These are phyloP conservation scores for Oscheius sp. DNA, from an alignment of 2,888 invertebrate genomes.

Conservation along the genomic window DNA sequence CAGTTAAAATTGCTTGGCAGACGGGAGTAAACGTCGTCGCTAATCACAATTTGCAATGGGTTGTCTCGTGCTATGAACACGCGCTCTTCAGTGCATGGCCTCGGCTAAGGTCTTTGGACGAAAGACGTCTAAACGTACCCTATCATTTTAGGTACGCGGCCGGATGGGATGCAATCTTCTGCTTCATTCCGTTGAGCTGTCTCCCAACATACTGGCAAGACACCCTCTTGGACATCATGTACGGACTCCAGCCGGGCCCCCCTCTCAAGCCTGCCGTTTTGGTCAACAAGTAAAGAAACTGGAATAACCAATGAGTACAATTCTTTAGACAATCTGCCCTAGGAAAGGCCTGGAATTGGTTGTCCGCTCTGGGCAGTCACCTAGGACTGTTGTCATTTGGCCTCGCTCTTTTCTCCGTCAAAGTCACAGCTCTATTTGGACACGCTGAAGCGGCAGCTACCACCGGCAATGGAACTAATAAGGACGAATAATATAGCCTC, in stretches of 20 bases:
- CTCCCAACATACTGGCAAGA: constrained; percentile 61
- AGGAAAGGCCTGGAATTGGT: not conserved
- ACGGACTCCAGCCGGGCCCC: constrained; percentile 59
- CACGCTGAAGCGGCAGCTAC: constrained; percentile 8
- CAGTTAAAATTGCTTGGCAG: constrained; percentile 60
- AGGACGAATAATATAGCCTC: constrained; percentile 10
- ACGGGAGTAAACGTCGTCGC: constrained; percentile 62
- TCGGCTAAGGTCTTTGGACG: constrained; percentile 43
- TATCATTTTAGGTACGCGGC: constrained; percentile 53
- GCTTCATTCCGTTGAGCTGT: constrained; percentile 63
- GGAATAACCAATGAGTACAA: not conserved
- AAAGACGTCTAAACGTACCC: not conserved
- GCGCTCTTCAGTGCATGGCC: constrained; percentile 62
- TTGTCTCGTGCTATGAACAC: constrained; percentile 65
- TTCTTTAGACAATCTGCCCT: not conserved
- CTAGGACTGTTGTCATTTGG: constrained; percentile 24
- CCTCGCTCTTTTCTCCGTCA: not conserved
- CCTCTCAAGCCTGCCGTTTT: constrained; percentile 45
- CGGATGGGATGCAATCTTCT: constrained; percentile 66
- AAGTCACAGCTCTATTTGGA: constrained; percentile 27
- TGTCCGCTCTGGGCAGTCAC: constrained; percentile 14
- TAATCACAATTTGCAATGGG: constrained; percentile 62
- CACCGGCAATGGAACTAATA: constrained; percentile 6
- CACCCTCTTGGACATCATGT: constrained; percentile 48
- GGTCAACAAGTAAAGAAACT: not conserved